Base-by-base conservation (phyloP, 2,888 invertebrate species). In the Dicycla oo region DNA sequence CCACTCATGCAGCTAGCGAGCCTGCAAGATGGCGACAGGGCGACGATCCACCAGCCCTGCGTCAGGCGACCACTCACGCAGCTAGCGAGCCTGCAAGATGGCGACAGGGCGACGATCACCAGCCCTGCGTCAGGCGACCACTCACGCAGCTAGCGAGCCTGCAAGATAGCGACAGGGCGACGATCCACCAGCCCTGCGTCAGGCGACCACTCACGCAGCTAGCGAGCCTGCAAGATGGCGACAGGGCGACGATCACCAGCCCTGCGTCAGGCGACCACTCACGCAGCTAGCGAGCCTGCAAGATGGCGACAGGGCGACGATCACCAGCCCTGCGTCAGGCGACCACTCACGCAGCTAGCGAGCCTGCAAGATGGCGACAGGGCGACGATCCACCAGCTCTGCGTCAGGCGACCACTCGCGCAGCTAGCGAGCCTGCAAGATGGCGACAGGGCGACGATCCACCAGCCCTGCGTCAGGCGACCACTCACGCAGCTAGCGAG, bases 371-470 rank as follows among this genome's bases (percentile, higher is more conserved):
- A 13, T 18, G 23, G 51, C 73, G 63, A 30, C 63, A 34, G 0
- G 53, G 68, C 26, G 74, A 6, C 69, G 69, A 60, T 18, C 76
- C n/a, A 11, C 47, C 11, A 56, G 23, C 10, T n/a, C 45, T 6
- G 26, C 3, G 53, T 4, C 65, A 1, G 34, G 15, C 75, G 58
- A 54, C 68, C 0, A 13, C 1, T 47, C n/a, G 53, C 34, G 51
- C 76, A 68, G 54, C 38, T 49, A 49, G 30, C n/a, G 10, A n/a
- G 18, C 13, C n/a, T 47, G 53, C 53, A 56, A 26, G 47, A 13
- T 18, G 23, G 51, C 73, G 63, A 30, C 63, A 34, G 0, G 53
- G 68, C 26, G 74, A 6, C 69, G 69, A 60, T 18, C 76, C n/a
- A 11, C 47, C 11, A 56, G 23, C 10, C 26, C 45, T 6, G 26